Percentiles rank a stretch among this genome's conserved stretches.
Evolutionary conservation across 1,140 invertebrate species (phyloP).

Genomic region (Aphaenogaster rudis): DNA sequence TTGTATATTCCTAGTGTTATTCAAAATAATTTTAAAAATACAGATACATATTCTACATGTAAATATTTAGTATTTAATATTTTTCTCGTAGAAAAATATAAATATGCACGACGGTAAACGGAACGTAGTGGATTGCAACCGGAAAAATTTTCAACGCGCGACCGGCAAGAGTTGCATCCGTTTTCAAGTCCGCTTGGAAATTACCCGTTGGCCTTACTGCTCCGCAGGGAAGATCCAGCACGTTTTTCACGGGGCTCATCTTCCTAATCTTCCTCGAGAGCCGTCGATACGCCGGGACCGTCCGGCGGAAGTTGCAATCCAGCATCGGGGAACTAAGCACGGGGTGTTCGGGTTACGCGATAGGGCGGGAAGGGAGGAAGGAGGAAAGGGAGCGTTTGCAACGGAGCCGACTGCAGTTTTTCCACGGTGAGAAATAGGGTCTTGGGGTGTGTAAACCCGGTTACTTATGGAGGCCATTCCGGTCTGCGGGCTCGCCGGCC

Average conservation of each 20-base stretch:
- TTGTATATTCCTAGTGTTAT: not conserved
- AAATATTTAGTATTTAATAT: slow-evolving; percentile 13
- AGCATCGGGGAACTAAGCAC: slow-evolving; percentile 58
- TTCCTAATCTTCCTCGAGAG: slow-evolving; percentile 73
- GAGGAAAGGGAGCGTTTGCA: slow-evolving; percentile 63
- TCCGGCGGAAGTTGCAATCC: slow-evolving; percentile 70
- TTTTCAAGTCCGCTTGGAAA: slow-evolving; percentile 41
- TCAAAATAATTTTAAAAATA: not conserved
- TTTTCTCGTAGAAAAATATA: slow-evolving; percentile 8
- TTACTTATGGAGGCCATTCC: slow-evolving; percentile 86
- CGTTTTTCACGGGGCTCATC: slow-evolving; percentile 76
- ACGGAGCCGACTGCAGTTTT: slow-evolving; percentile 81
- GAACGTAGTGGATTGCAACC: not conserved
- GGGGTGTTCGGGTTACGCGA: slow-evolving; percentile 32
- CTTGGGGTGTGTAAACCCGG: slow-evolving; percentile 85
- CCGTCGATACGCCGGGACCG: slow-evolving; percentile 71
- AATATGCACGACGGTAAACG: slow-evolving; percentile 19
- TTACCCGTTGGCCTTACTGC: slow-evolving; percentile 13
- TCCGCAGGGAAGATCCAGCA: slow-evolving; percentile 56
- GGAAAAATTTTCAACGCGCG: slow-evolving; percentile 27
- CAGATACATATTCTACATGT: not conserved
- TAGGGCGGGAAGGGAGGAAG: slow-evolving; percentile 20
- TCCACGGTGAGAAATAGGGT: slow-evolving; percentile 85
- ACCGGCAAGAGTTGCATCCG: slow-evolving; percentile 7
- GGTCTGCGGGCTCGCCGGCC: slow-evolving; percentile 81